Percentiles rank a stretch among this genome's conserved stretches.
Conservation (phyloP, 1,140 invertebrate genomes). For the Orchestia grillus region DNA sequence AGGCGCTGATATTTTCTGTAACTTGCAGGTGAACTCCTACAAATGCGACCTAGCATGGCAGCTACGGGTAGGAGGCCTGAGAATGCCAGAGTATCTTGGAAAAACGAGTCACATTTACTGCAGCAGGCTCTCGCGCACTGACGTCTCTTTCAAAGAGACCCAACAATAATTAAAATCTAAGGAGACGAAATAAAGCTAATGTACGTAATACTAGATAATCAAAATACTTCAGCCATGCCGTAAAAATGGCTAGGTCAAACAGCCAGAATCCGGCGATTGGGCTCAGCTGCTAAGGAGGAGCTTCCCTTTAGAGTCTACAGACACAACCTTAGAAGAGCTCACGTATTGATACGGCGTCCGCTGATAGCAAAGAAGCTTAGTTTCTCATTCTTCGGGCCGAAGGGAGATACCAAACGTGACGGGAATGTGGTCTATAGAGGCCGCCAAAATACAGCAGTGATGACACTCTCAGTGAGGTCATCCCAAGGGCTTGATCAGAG, state of each 20-base stretch:
- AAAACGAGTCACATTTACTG: background rate
- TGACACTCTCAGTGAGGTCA: conserved; percentile 43
- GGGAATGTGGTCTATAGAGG: conserved; percentile 35
- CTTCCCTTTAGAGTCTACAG: conserved; percentile 19
- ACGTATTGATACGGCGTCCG: conserved; percentile 26
- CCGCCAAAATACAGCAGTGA: conserved; percentile 25
- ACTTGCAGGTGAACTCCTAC: background rate
- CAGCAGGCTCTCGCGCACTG: background rate
- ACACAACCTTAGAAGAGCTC: background rate
- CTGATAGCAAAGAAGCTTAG: conserved; percentile 54
- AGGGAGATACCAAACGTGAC: conserved; percentile 36
- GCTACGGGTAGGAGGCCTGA: background rate
- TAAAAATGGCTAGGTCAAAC: background rate
- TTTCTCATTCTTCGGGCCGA: conserved; percentile 38
- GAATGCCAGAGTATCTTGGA: background rate
- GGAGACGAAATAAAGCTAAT: background rate
- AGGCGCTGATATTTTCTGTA: background rate
- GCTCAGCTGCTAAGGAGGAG: background rate
- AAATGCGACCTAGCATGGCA: background rate
- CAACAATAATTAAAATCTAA: background rate
- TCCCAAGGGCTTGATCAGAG: background rate
- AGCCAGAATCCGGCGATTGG: background rate
- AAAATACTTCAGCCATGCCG: background rate
- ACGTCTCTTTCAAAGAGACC: background rate
- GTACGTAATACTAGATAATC: background rate